Conservation (phyloP, 2,888 invertebrate species). For the Brachypalpus laphriformis region DNA sequence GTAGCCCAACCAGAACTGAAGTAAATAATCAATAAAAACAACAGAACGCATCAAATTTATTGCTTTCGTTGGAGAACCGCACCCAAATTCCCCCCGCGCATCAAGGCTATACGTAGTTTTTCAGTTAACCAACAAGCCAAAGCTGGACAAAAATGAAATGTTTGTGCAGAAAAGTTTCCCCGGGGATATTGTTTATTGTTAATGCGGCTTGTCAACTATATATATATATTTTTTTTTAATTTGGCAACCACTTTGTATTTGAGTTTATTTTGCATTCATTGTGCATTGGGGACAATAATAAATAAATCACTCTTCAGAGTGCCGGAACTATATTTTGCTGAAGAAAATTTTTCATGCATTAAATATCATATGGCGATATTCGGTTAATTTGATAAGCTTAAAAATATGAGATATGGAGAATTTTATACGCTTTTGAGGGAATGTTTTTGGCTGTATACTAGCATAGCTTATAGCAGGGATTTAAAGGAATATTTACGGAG, state of each 20-base stretch:
- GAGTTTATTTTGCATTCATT: neutral
- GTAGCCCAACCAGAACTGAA: neutral
- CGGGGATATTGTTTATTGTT: slow-evolving; percentile 39
- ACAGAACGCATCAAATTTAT: slow-evolving; percentile 28
- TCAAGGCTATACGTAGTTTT: neutral
- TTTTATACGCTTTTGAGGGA: neutral
- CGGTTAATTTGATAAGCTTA: slow-evolving; percentile 40
- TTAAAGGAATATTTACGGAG: too few species aligned
- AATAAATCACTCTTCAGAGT: slow-evolving; percentile 54
- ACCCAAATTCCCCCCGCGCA: neutral
- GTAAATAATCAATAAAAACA: slow-evolving; percentile 46
- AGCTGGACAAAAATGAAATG: slow-evolving; percentile 3
- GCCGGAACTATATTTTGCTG: slow-evolving; percentile 2
- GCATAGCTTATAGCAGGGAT: too few species aligned
- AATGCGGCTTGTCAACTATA: slow-evolving; percentile 58
- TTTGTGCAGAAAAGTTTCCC: slow-evolving; percentile 18
- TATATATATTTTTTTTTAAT: neutral
- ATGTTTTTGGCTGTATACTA: neutral
- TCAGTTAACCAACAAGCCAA: slow-evolving; percentile 14
- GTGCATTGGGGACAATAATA: slow-evolving; percentile 41
- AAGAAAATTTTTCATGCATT: slow-evolving; percentile 25
- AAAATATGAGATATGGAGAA: neutral
- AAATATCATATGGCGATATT: slow-evolving; percentile 38
- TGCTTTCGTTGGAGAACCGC: neutral
- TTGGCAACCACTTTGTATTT: neutral